These are phyloP conservation scores for Lepidocyrtinus sp. DNA, from an alignment of 2,888 invertebrate species.

Conservation along the genomic window DNA sequence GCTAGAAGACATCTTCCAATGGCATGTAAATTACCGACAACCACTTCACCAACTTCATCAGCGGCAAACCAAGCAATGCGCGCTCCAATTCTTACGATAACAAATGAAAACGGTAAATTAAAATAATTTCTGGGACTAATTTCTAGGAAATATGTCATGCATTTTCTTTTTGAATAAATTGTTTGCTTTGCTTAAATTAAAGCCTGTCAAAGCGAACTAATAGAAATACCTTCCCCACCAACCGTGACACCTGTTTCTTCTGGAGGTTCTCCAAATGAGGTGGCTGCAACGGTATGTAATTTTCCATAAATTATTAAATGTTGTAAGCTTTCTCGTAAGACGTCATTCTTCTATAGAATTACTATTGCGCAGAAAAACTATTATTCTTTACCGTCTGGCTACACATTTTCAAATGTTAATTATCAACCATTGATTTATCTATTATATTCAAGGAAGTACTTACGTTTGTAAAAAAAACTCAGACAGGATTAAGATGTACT, in stretches of 20 bases:
- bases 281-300: conserved; percentile 64
- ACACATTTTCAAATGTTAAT: too few relatives aligned
- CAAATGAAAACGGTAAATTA: conserved; percentile 66
- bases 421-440: too few relatives aligned
- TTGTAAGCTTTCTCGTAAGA: too few relatives aligned
- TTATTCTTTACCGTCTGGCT: too few relatives aligned
- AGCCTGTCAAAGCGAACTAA: conserved; percentile 68
- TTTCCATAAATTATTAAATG: too few relatives aligned
- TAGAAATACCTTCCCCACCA: conserved; percentile 69
- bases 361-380: too few relatives aligned
- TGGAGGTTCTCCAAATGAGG: conserved; percentile 64
- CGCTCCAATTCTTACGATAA: conserved; percentile 68
- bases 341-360: too few relatives aligned
- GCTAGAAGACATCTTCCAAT: conserved; percentile 67
- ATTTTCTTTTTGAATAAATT: not conserved
- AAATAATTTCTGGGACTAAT: not conserved
- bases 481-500: too few relatives aligned
- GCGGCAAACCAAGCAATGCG: conserved; percentile 40
- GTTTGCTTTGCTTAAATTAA: not conserved
- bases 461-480: too few relatives aligned
- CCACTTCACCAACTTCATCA: conserved; percentile 13
- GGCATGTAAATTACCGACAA: conserved; percentile 63
- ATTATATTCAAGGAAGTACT: too few relatives aligned
- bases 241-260: conserved; percentile 65
- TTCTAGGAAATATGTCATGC: too few relatives aligned